Evolutionary conservation across 2,888 invertebrate genomes (phyloP), one percentile per base, ranked within the genome.

Genomic region (Cheilosia impressa): DNA sequence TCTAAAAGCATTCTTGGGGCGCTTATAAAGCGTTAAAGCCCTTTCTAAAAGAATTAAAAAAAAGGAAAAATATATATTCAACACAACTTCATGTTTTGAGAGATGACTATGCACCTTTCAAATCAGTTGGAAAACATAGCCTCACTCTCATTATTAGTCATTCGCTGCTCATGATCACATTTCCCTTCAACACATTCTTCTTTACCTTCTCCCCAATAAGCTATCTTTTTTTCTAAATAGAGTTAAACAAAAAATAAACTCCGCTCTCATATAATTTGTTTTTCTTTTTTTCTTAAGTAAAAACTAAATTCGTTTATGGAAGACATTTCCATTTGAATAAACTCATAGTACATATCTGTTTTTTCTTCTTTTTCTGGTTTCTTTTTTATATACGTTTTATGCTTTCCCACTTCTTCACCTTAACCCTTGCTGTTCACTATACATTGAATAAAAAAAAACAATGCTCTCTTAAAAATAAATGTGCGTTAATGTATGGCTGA

Each of bases 401-500:
- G 85, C 85, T 77, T 85, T 77, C 60, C 81, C 85, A 85, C 77
- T 81, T 81, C 79, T 83, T 79, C 79, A 83, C 83, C 79, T 83
- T 63, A 68, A 73, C 65, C 85, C 71, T 77, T 81, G 85, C 81
- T 81, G 76, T 81, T 85, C 81, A 81, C 76, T 69, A 65, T 63
- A 68, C 66, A 62, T 80, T 76, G 13, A 27, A 27, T 27, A 65
- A 82, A 66, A 55, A 66, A 55, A 45, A 57, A 71, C 58, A 73
- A 57, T 71, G 75, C 66, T 66, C 53, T 85, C 52, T 60, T 60
- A 57, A 81, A 81, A 81, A 27, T 85, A 43, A 77, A 77, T 85
- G 81, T 85, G 85, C 81, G 81, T 85, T 77, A 81, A 85, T 85
- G 84, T 84, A 68, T 85, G 85, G 85, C 85, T 81, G 81, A 85